Base-by-base conservation (phyloP, 2,888 invertebrate species). In the Agriotes lineatus region DNA sequence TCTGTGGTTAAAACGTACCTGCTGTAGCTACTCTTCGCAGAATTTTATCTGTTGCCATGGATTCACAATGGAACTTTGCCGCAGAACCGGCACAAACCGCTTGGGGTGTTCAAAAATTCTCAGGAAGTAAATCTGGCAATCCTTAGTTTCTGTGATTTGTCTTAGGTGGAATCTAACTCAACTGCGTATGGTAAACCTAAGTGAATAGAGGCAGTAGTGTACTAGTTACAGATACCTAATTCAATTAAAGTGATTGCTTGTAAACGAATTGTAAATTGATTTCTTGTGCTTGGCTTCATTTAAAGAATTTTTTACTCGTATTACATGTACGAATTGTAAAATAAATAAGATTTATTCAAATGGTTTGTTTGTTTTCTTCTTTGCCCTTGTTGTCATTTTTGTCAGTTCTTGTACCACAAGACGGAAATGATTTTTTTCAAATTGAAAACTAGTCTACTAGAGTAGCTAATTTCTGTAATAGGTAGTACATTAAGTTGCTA, bases 71-170 rank as follows among this genome's bases (percentile, higher is more conserved):
- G n/a, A n/a, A n/a, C n/a, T n/a, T n/a, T n/a, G n/a, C n/a, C n/a
- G n/a, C n/a, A n/a, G n/a, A n/a, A n/a, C n/a, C n/a, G n/a, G n/a
- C n/a, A n/a, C n/a, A n/a, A n/a, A n/a, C n/a, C n/a, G n/a, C n/a
- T n/a, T n/a, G n/a, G n/a, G 12, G 14, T 57, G 39, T 57, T 14
- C 14, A 12, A 42, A 57, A 18, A 16, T 18, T 9, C 20, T 33
- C 60, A 50, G 60, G 60, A 60, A 56, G 14, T 42, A 37, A 54
- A 56, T 19, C 50, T n/a, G 60, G 45, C 45, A 50, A 60, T 60
- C 60, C 60, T 48, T 12, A 18, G 37, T 63, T 63, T 54, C 63
- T 63, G 63, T 63, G 63, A 63, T 63, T 63, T 63, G 42, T 56
- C 25, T 56, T 63, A 62, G 60, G 50, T n/a, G 12, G 54, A 35